A percentile compares a stretch with the other conserved stretches of the same genome.
Evolutionary conservation across 2,113 vertebrate species (phyloP).

Genomic region (Nestor notabilis): DNA sequence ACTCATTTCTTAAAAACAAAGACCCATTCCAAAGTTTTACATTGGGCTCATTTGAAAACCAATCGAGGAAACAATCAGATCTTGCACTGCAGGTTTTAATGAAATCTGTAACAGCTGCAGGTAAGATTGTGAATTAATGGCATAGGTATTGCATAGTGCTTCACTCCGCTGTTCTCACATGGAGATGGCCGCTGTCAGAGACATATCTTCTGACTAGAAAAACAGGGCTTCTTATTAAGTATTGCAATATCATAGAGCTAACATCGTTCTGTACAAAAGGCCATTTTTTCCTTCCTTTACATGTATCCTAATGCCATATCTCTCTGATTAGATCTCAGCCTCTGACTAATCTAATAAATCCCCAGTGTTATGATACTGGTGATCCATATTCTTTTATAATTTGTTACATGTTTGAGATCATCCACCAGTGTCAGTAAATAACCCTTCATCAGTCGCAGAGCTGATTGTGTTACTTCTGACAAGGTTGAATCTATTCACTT

Average conservation of each 20-base stretch:
- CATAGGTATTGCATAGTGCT: neutral
- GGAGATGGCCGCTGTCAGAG: neutral
- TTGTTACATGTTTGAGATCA: neutral
- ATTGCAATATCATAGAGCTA: neutral
- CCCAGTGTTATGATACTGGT: neutral
- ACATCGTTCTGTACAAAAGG: neutral
- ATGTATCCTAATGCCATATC: neutral
- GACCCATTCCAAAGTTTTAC: neutral
- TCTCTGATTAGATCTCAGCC: neutral
- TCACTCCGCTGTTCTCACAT: neutral
- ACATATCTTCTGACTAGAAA: neutral
- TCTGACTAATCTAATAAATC: slow-evolving; percentile 44
- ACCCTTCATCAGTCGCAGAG: neutral
- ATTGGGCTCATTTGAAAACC: neutral
- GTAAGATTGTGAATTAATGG: neutral
- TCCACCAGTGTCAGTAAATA: neutral
- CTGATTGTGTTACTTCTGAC: neutral
- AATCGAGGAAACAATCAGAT: neutral
- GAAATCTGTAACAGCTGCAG: neutral
- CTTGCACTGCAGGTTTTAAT: neutral
- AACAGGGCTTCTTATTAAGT: neutral
- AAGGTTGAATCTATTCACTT: neutral
- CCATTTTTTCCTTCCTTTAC: neutral
- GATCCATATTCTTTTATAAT: neutral
- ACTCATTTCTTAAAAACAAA: neutral